Evolutionary conservation across 2,113 vertebrate species (phyloP).

Genomic region (Chlorodrepanis virens): DNA sequence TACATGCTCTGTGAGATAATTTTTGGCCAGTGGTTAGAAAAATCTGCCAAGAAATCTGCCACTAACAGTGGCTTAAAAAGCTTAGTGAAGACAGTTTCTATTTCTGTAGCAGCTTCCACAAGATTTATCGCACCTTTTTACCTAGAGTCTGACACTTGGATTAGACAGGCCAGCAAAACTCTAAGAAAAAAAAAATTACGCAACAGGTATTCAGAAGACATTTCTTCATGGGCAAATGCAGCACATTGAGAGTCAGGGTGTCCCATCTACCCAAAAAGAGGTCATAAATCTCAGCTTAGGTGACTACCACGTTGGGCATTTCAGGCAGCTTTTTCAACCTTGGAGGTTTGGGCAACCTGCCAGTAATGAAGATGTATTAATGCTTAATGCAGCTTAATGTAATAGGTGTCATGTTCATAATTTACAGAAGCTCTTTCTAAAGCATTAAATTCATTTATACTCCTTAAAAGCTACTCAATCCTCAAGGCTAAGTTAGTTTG

Average conservation of each 20-base stretch:
- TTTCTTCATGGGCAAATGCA: constrained; percentile 21
- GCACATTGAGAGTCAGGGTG: background rate
- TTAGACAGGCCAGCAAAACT: background rate
- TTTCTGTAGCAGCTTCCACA: background rate
- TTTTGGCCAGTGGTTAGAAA: background rate
- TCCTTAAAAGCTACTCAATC: constrained; percentile 99
- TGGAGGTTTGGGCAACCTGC: constrained; percentile 93
- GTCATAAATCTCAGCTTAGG: constrained; percentile 68
- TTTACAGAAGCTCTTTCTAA: constrained; percentile 99
- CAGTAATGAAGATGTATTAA: constrained; percentile 99
- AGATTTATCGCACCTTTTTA: background rate
- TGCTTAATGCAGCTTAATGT: constrained; percentile 99
- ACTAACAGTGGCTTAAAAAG: background rate
- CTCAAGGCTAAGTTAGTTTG: constrained; percentile 88
- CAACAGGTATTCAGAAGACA: constrained; percentile 3
- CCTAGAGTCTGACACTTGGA: background rate
- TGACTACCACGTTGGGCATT: constrained; percentile 69
- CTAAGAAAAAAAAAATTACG: background rate
- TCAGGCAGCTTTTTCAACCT: constrained; percentile 95
- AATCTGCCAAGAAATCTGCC: background rate
- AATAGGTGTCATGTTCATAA: constrained; percentile 99
- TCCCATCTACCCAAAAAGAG: constrained; percentile 36
- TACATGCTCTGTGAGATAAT: constrained; percentile 29
- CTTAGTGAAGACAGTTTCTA: background rate
- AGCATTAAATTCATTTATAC: constrained; percentile 99